These are phyloP conservation scores for Meteorus sp. DNA, from an alignment of 1,140 invertebrate genomes.

Conservation along the genomic window DNA sequence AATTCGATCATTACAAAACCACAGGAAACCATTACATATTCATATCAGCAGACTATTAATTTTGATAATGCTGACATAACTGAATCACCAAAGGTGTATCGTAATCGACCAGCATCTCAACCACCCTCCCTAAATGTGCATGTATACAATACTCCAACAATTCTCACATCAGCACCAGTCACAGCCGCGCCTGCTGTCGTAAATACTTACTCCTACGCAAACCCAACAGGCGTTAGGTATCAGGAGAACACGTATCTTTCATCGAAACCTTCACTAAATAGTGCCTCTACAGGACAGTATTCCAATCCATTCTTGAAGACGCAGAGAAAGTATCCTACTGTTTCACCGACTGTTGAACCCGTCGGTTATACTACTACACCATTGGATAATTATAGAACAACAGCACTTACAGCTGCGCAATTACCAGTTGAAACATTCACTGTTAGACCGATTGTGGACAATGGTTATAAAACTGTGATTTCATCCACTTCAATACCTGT, in stretches of 20 bases:
- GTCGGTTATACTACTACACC: conserved; percentile 38
- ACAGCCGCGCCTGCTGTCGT: conserved; percentile 9
- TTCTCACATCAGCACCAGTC: conserved; percentile 2
- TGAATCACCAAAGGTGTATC: not conserved
- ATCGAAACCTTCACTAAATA: not conserved
- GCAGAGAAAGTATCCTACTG: conserved; percentile 7
- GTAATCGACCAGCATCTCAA: conserved; percentile 8
- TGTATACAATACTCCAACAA: conserved; percentile 35
- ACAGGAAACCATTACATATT: conserved; percentile 26
- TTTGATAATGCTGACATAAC: conserved; percentile 24
- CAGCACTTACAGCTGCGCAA: conserved; percentile 35
- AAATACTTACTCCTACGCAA: conserved; percentile 30
- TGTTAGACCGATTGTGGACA: conserved; percentile 34
- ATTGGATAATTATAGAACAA: conserved; percentile 37
- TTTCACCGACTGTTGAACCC: conserved; percentile 33
- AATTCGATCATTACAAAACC: not conserved
- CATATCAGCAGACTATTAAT: conserved; percentile 38
- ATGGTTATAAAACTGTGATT: conserved; percentile 36
- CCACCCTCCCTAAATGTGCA: conserved; percentile 36
- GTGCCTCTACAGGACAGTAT: conserved; percentile 10
- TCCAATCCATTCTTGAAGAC: conserved; percentile 2
- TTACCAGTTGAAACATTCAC: conserved; percentile 35
- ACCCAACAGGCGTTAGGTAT: conserved; percentile 20
- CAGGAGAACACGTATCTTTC: conserved; percentile 16
- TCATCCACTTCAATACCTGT: conserved; percentile 35